A percentile compares a stretch with the other conserved stretches of the same genome.
phyloP scores from a whole-genome alignment of 2,113 vertebrate genomes.

The Corythoichthys intestinalis region DNA sequence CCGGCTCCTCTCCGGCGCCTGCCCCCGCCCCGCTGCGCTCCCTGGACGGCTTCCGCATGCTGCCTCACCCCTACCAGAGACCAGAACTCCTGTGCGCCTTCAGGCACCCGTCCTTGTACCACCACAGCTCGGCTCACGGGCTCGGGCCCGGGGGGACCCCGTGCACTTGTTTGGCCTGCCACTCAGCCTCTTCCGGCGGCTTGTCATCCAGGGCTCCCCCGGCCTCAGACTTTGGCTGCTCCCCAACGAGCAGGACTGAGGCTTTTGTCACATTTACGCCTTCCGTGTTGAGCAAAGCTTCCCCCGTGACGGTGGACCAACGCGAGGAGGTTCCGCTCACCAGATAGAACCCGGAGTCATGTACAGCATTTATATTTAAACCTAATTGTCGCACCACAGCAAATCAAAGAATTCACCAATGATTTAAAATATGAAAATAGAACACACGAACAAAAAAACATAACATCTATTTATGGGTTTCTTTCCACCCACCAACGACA shows the following conservation, averaged over 20 bases:
- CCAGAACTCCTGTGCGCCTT: constrained; percentile 97
- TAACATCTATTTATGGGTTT: constrained; percentile 27
- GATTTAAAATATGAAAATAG: background rate
- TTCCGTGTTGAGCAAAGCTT: constrained; percentile 92
- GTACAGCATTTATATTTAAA: constrained; percentile 20
- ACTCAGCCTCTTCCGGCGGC: constrained; percentile 80
- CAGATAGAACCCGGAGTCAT: constrained; percentile 78
- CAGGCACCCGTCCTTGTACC: constrained; percentile 90
- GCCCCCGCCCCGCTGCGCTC: constrained; percentile 85
- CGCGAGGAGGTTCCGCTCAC: constrained; percentile 96
- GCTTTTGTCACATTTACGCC: constrained; percentile 94
- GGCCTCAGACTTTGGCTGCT: constrained; percentile 89
- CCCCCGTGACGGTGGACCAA: constrained; percentile 90
- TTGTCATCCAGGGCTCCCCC: constrained; percentile 75
- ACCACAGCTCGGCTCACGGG: constrained; percentile 84
- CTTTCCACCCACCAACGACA: constrained; percentile 48
- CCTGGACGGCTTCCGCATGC: constrained; percentile 91
- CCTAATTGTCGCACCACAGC: constrained; percentile 7
- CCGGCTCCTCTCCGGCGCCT: constrained; percentile 76
- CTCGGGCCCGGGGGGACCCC: constrained; percentile 82
- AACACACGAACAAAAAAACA: background rate
- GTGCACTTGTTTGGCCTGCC: constrained; percentile 92
- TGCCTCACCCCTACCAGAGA: constrained; percentile 92
- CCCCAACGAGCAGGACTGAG: constrained; percentile 90
- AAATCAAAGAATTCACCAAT: background rate